Base-by-base conservation (phyloP, 2,888 invertebrate genomes). In the Anticlea derivata region DNA sequence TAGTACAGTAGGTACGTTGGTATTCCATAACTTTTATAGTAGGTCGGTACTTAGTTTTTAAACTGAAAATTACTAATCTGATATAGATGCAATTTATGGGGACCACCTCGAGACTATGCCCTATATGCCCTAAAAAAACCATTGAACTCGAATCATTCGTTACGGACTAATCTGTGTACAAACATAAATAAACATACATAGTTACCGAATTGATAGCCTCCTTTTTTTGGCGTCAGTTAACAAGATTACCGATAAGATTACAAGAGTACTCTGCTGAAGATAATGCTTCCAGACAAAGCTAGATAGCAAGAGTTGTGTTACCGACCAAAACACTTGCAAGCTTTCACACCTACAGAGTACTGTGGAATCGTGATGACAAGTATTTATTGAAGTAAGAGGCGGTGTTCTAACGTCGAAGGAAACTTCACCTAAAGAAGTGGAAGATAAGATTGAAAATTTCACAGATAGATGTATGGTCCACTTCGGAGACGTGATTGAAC, bases 241-340 rank as follows among this genome's bases (percentile, higher is more conserved):
- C n/a, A n/a, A n/a, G n/a, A n/a, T n/a, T n/a, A 64, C 66, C 67
- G 70, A n/a, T 75, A 78, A 73, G 70, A 66, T 68, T 66, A 67
- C 56, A 58, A 68, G 69, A 71, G 70, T 72, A 72, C 68, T 70
- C 61, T 59, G 58, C 63, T 70, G 68, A 69, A 67, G 31, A 61
- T 63, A 70, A 66, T 67, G 68, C 63, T 58, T 57, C 52, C 66
- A 70, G 68, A 70, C 68, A 66, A 59, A 66, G 71, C 75, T 75
- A 76, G 73, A 75, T 77, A 72, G 65, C 61, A 65, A 49, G 58
- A 59, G 63, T 65, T 70, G 75, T 77, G 73, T 76, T 73, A 78
- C 61, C 17, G 4, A 2, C 66, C 71, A 46, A 63, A 50, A 41
- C 38, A 35, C 43, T 2, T 22, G 29, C 68, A 62, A 41, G 54